Evolutionary conservation across 1,140 invertebrate species (phyloP).

Genomic region (Bombus consobrinus): DNA sequence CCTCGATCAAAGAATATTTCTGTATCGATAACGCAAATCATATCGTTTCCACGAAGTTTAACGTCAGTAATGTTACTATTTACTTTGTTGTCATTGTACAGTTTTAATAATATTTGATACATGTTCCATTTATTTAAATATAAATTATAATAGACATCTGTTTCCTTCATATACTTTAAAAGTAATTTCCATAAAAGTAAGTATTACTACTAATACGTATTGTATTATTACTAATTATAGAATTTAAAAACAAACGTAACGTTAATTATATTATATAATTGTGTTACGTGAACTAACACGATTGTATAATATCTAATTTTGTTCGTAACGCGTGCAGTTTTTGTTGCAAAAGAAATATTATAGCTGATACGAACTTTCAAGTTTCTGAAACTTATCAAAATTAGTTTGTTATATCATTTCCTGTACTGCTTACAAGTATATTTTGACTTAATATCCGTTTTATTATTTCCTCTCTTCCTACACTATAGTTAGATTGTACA

Average conservation of each 20-base stretch:
- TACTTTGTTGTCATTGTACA: neutral
- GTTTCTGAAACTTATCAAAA: neutral
- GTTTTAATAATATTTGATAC: neutral
- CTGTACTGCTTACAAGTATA: neutral
- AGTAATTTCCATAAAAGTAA: neutral
- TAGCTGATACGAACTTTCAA: neutral
- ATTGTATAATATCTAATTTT: neutral
- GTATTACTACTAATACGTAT: too few relatives aligned
- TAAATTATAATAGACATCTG: neutral
- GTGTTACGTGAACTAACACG: too few relatives aligned
- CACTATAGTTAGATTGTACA: neutral
- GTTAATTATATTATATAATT: too few relatives aligned
- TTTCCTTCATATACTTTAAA: neutral
- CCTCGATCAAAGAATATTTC: neutral
- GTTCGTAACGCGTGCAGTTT: neutral
- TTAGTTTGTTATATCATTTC: neutral
- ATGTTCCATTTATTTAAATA: neutral
- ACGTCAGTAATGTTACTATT: too few relatives aligned
- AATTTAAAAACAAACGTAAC: neutral
- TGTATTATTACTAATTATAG: neutral
- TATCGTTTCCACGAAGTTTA: too few relatives aligned
- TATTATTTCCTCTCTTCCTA: neutral
- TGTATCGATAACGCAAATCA: neutral
- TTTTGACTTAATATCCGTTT: neutral
- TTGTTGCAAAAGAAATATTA: neutral